These are phyloP conservation scores for Drosophila watanabei DNA, from an alignment of 1,140 invertebrate genomes.

Conservation along the genomic window DNA sequence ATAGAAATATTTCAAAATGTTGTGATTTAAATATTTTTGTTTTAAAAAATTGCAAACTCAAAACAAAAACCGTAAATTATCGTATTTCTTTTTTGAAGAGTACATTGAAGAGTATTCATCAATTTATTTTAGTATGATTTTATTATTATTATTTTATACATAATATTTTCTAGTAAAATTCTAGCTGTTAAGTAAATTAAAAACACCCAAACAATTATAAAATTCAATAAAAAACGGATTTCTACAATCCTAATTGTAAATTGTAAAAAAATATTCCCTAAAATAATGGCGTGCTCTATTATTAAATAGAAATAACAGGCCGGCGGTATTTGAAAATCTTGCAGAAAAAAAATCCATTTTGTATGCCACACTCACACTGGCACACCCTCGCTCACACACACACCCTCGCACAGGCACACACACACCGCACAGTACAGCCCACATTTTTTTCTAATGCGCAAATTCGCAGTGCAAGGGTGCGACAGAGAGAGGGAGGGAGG, in stretches of 20 bases:
- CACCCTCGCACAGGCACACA: constrained; percentile 6
- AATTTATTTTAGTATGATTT: not conserved
- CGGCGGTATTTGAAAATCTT: not conserved
- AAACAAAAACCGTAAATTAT: too few species aligned
- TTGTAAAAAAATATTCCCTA: not conserved
- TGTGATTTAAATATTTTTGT: not conserved
- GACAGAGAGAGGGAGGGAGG: constrained; percentile 8
- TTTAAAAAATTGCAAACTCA: too few species aligned
- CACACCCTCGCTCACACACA: constrained; percentile 9
- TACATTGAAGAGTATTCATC: too few species aligned
- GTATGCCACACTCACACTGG: constrained; percentile 34
- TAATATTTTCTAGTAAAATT: too few species aligned
- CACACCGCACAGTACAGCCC: constrained; percentile 28
- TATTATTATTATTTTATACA: too few species aligned
- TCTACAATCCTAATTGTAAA: not conserved
- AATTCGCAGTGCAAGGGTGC: constrained; percentile 58
- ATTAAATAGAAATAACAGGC: constrained; percentile 13
- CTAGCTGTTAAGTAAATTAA: not conserved
- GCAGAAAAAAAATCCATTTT: constrained; percentile 38
- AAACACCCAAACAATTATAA: not conserved
- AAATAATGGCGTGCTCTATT: constrained; percentile 2
- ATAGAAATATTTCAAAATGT: not conserved
- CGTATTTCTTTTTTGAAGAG: too few species aligned
- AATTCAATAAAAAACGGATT: not conserved
- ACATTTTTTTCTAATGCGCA: constrained; percentile 80